These are phyloP conservation scores for Drosophila kikkawai DNA, from an alignment of 1,140 invertebrate genomes.

Conservation along the genomic window DNA sequence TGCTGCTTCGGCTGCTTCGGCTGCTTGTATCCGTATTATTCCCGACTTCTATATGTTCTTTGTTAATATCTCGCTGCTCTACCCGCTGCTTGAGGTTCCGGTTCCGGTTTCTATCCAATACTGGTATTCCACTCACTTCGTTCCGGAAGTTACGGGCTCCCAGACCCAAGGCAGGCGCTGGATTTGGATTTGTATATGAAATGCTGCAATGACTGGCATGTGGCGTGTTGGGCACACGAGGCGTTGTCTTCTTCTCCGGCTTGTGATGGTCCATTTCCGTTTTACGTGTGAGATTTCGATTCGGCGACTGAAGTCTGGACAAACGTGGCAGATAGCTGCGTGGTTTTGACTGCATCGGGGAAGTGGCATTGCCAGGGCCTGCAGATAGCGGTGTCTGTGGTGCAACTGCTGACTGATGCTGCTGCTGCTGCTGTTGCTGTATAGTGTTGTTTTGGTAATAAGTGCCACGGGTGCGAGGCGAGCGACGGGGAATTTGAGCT, in stretches of 20 bases:
- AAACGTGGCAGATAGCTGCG: constrained; percentile 50
- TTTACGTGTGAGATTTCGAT: background rate
- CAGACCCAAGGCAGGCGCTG: no score
- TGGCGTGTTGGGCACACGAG: constrained; percentile 2
- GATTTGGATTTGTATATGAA: no score
- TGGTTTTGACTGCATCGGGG: background rate
- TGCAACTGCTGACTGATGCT: no score
- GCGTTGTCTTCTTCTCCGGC: background rate
- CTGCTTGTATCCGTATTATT: background rate
- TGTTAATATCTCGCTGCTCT: background rate
- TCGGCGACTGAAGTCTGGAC: constrained; percentile 18
- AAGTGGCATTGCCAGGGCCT: background rate
- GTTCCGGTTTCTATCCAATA: background rate
- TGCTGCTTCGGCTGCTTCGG: constrained; percentile 26
- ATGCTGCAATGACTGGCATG: constrained; percentile 22
- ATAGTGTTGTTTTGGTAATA: no score
- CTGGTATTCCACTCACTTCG: background rate
- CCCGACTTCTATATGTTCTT: background rate
- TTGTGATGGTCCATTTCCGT: background rate
- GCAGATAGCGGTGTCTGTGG: background rate
- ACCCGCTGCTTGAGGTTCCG: background rate
- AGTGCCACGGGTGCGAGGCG: background rate
- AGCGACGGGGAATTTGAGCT: constrained; percentile 16
- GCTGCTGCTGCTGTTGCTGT: no score
- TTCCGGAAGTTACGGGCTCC: background rate